phyloP scores from a whole-genome alignment of 2,113 vertebrate genomes.

The Pitta sordida region DNA sequence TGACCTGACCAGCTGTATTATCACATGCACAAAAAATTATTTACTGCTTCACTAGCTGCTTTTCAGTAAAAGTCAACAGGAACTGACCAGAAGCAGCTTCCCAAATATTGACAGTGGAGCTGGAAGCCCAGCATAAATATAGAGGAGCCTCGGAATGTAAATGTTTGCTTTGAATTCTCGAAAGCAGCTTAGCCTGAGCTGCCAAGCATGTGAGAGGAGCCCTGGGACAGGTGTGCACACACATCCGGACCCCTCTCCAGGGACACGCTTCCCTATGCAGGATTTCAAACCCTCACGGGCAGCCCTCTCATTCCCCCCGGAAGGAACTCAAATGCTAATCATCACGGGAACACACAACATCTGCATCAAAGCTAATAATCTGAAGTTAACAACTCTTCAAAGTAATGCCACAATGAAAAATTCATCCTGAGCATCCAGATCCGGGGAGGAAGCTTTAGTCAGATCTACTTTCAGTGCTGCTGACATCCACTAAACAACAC shows the following conservation, averaged over 20 bases:
- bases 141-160: constrained; percentile 60
- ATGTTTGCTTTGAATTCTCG: constrained; percentile 34
- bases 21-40: constrained; percentile 20
- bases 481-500: neutral
- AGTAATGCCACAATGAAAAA: neutral
- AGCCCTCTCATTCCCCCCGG: neutral
- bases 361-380: constrained; percentile 1
- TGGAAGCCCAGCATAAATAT: constrained; percentile 37
- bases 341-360: neutral
- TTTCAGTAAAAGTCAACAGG: constrained; percentile 55
- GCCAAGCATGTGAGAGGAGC: neutral
- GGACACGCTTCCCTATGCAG: neutral
- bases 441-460: neutral
- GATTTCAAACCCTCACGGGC: neutral
- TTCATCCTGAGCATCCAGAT: neutral
- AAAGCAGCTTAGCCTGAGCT: neutral
- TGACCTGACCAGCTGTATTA: constrained; percentile 26
- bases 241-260: neutral
- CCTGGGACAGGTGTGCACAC: neutral
- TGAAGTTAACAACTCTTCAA: constrained; percentile 14
- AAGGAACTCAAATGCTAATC: neutral
- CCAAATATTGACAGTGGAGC: constrained; percentile 38
- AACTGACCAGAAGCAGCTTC: constrained; percentile 37
- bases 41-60: constrained; percentile 32
- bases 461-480: neutral